Conservation (phyloP, 2,888 invertebrate genomes). For the Proisotoma minuta region DNA sequence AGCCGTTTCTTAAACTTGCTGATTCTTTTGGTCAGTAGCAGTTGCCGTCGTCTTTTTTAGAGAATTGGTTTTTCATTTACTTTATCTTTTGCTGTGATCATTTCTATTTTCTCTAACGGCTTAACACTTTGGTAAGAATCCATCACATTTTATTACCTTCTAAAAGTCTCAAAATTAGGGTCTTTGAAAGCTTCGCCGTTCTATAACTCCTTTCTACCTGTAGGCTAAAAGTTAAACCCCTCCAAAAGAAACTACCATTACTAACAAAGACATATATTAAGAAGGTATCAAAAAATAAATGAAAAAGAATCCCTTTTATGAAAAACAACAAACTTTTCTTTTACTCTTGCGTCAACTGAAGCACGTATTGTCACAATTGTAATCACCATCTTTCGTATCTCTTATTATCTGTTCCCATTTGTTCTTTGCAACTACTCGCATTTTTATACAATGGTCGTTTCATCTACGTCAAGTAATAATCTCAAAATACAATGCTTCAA, state of each 20-base stretch:
- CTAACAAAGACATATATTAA: neutral
- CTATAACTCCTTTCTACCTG: neutral
- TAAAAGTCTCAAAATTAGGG: conserved; percentile 13
- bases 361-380: neutral
- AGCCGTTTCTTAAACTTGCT: no score
- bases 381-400: conserved; percentile 1
- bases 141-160: conserved; percentile 16
- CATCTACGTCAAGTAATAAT: conserved; percentile 5
- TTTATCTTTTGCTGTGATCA: conserved; percentile 3
- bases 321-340: conserved; percentile 8
- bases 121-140: conserved; percentile 14
- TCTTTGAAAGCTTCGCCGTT: neutral
- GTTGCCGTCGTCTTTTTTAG: no score
- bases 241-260: neutral
- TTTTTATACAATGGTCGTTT: conserved; percentile 11
- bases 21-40: no score
- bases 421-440: conserved; percentile 8
- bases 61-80: conserved; percentile 2
- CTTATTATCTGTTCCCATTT: conserved; percentile 3
- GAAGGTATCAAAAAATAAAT: neutral
- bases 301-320: neutral
- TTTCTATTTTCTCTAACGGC: conserved; percentile 5
- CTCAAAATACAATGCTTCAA: conserved; percentile 3
- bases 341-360: neutral
- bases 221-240: neutral